Evolutionary conservation across 2,113 vertebrate genomes (phyloP).

Genomic region (Pelusios castaneus): DNA sequence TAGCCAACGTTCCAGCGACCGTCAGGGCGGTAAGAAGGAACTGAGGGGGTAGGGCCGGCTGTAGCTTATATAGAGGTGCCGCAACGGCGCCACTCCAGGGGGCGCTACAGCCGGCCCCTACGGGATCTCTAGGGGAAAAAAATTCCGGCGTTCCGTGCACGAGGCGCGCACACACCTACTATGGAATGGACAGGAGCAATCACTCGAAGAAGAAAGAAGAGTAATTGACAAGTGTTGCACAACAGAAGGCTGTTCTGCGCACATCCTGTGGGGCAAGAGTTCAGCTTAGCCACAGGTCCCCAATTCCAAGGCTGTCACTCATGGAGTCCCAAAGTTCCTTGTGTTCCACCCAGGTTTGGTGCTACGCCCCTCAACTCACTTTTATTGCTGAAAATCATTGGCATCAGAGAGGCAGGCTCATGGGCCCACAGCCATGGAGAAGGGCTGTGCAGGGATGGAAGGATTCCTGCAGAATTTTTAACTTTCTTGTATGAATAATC

Average conservation of each 20-base stretch:
- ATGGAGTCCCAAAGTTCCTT: background rate
- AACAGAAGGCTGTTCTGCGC: background rate
- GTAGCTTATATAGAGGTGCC: too few relatives aligned
- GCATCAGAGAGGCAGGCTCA: background rate
- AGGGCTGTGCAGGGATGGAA: background rate
- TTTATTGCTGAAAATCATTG: background rate
- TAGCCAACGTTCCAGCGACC: too few relatives aligned
- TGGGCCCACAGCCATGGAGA: background rate
- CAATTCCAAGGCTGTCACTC: background rate
- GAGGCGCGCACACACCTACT: too few relatives aligned
- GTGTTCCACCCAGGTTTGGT: fast-evolving
- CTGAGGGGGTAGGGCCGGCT: too few relatives aligned
- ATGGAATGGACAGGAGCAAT: too few relatives aligned
- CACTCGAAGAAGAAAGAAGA: too few relatives aligned
- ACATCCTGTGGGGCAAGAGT: background rate
- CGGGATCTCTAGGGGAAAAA: too few relatives aligned
- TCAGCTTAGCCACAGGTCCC: background rate
- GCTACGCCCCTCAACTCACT: background rate
- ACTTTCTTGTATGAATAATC: background rate
- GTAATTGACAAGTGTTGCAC: background rate
- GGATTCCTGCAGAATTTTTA: background rate
- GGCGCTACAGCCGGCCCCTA: too few relatives aligned
- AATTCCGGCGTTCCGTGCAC: too few relatives aligned
- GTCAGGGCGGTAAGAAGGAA: too few relatives aligned
- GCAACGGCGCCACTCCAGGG: too few relatives aligned